phyloP scores from a whole-genome alignment of 2,797 vertebrate genomes.

The Anguilla megastoma region DNA sequence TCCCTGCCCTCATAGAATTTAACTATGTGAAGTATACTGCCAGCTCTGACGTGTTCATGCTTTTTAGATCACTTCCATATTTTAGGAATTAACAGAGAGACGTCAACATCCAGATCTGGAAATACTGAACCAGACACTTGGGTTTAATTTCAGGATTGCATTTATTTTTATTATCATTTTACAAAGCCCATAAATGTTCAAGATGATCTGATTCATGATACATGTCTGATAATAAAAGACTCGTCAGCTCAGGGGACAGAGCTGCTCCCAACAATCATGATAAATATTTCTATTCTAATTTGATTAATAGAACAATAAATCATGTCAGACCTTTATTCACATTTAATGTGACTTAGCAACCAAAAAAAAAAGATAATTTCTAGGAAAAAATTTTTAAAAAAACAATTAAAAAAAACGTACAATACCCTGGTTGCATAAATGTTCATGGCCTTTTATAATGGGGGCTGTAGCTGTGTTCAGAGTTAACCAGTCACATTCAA shows the following conservation, averaged over 20 bases:
- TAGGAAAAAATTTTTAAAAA: no score
- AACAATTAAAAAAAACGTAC: no score
- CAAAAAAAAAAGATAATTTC: no score
- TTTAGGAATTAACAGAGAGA: slow-evolving; percentile 41
- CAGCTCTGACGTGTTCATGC: slow-evolving; percentile 60
- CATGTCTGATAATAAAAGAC: slow-evolving; percentile 38
- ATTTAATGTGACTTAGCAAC: no score
- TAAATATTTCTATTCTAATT: no score
- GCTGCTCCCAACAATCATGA: no score
- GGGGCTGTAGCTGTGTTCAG: no score
- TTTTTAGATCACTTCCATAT: slow-evolving; percentile 51
- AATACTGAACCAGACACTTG: slow-evolving; percentile 51
- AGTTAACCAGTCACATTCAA: no score
- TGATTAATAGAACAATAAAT: no score
- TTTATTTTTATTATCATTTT: slow-evolving; percentile 38
- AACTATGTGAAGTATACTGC: slow-evolving; percentile 54
- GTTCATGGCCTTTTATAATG: no score
- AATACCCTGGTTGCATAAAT: neutral
- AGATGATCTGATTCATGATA: slow-evolving; percentile 47
- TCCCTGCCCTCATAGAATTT: slow-evolving; percentile 64
- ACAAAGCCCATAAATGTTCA: slow-evolving; percentile 51
- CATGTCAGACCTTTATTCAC: no score
- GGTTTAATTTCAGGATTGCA: slow-evolving; percentile 43
- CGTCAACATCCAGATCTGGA: slow-evolving; percentile 39
- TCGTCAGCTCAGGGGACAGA: no score